These are phyloP conservation scores for Brachionus rubens DNA, from an alignment of 1,140 invertebrate genomes.

Conservation along the genomic window DNA sequence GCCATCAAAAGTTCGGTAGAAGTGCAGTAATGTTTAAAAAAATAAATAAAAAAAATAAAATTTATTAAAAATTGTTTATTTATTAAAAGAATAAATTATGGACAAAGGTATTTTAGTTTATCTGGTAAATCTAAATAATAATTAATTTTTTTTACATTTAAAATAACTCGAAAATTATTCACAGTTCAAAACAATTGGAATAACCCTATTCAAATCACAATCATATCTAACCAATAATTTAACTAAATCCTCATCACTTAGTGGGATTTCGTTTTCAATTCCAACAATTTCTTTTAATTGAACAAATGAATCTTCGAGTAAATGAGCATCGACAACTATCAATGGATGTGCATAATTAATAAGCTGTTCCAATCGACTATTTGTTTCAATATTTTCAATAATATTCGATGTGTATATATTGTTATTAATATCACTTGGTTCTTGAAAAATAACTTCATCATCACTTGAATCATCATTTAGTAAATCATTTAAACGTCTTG, in stretches of 20 bases:
- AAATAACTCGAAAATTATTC: neutral
- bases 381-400: neutral
- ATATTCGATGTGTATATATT: neutral
- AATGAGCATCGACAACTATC: constrained; percentile 27
- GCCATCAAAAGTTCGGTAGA: no score
- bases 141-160: neutral
- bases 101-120: neutral
- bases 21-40: no score
- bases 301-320: neutral
- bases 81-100: neutral
- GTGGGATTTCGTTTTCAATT: neutral
- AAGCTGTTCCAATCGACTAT: neutral
- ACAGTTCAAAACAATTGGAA: constrained; percentile 27
- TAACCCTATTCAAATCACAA: constrained; percentile 34
- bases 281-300: constrained; percentile 39
- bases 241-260: constrained; percentile 24
- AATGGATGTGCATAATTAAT: constrained; percentile 38
- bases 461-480: neutral
- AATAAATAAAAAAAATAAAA: no score
- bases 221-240: constrained; percentile 11
- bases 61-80: no score
- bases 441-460: constrained; percentile 10
- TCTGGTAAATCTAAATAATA: neutral
- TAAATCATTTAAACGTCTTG: neutral
- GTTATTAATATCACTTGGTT: neutral